phyloP scores from a whole-genome alignment of 1,140 invertebrate genomes.

The Drosophila guanche region DNA sequence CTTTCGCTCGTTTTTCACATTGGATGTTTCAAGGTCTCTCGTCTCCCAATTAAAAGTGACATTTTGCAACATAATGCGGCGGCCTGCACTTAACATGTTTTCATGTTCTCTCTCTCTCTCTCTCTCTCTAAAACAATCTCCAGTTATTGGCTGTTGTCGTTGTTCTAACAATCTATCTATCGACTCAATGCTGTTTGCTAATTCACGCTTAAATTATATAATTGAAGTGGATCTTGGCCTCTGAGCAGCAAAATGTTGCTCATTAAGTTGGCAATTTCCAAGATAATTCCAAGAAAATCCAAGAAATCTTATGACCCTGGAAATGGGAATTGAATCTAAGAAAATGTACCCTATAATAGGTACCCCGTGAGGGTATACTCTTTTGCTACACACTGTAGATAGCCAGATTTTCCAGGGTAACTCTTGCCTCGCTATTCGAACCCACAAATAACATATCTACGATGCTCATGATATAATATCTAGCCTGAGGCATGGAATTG shows the following conservation, averaged over 20 bases:
- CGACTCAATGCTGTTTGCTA: constrained; percentile 33
- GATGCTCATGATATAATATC: constrained; percentile 6
- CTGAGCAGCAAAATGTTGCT: constrained; percentile 55
- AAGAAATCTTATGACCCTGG: constrained; percentile 29
- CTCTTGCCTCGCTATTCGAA: no score
- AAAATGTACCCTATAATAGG: no score
- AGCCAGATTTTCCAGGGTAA: no score
- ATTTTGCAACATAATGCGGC: constrained; percentile 80
- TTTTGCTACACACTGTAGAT: no score
- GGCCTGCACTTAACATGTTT: constrained; percentile 80
- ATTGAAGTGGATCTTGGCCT: constrained; percentile 71
- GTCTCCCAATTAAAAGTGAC: constrained; percentile 81
- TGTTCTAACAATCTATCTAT: constrained; percentile 16
- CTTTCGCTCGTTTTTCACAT: constrained; percentile 81
- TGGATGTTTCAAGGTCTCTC: constrained; percentile 80
- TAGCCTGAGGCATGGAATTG: constrained; percentile 48
- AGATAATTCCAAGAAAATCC: constrained; percentile 46
- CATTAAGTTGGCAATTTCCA: constrained; percentile 73
- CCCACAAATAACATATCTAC: no score
- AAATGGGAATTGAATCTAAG: constrained; percentile 3
- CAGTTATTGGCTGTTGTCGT: constrained; percentile 42
- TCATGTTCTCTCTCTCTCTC: constrained; percentile 39
- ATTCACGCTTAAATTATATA: constrained; percentile 80
- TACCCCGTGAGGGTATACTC: no score
- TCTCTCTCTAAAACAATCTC: constrained; percentile 26